Percentiles rank a stretch among this genome's conserved stretches.
Evolutionary conservation across 2,888 invertebrate genomes (phyloP).

Genomic region (Laothoe populi): DNA sequence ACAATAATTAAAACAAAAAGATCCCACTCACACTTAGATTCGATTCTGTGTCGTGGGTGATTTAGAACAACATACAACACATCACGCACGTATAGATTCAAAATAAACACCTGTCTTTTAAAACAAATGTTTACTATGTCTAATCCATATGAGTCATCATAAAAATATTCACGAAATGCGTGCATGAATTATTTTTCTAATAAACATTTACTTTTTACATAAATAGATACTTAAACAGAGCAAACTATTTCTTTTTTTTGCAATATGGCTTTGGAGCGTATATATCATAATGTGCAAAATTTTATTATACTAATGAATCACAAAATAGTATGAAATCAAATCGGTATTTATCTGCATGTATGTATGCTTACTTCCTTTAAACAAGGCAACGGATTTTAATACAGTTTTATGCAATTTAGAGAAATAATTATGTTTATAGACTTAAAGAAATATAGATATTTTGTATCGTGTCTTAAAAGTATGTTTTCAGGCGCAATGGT

Average conservation of each 20-base stretch:
- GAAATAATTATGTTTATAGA: too few species aligned
- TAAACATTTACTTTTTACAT: not conserved
- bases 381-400: too few species aligned
- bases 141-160: not conserved
- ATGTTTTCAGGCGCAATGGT: too few species aligned
- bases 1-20: not conserved
- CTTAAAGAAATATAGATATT: too few species aligned
- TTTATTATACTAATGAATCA: too few species aligned
- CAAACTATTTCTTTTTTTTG: not conserved
- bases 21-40: not conserved
- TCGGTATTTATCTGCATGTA: too few species aligned
- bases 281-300: not conserved
- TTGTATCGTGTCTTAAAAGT: too few species aligned
- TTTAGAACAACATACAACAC: not conserved
- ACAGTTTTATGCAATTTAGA: too few species aligned
- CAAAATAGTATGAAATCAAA: too few species aligned
- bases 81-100: not conserved
- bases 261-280: not conserved
- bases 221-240: not conserved
- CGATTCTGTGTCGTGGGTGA: not conserved
- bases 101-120: conserved; percentile 4
- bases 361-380: too few species aligned
- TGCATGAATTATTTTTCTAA: not conserved
- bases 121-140: conserved; percentile 8
- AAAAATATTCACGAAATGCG: not conserved